Evolutionary conservation across 2,888 invertebrate genomes (phyloP), one percentile per base, ranked within the genome.

Genomic region (Lepetodrilus schrolli): DNA sequence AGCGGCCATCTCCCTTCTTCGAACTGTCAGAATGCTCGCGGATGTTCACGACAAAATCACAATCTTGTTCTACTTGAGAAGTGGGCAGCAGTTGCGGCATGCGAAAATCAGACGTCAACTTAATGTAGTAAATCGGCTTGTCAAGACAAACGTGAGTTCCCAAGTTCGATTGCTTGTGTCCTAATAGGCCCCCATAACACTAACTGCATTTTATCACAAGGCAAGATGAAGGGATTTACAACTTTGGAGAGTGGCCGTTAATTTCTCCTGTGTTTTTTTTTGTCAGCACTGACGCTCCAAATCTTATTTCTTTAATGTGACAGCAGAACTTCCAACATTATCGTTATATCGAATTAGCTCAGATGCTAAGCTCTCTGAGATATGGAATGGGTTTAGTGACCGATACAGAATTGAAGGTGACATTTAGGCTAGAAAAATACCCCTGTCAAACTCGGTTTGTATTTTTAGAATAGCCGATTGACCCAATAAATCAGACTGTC

Each of bases 121-220:
- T 26, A 13, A 23, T 23, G 51, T 51, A 51, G 51, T 51, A 51
- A 51, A 51, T 51, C 51, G 51, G 51, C 51, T 51, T 51, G 51
- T 51, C 51, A 51, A 51, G 51, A 51, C 51, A 51, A 51, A 51
- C 23, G 51, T 51, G 51, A 51, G 23, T 51, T 51, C 51, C 51
- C 30, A n/a, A 26, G 51, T 23, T 51, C 51, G 51, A 51, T 51
- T 51, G 51, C 51, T 51, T 51, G 23, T 51, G 51, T 51, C 51
- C 51, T 51, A 51, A 51, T 51, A 51, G 51, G 51, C 51, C 51
- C 51, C 30, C 51, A 51, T 51, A 51, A 51, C 51, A 51, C 51
- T 51, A 51, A 23, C 51, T n/a, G 23, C 26, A 30, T 51, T 51
- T 51, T 51, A 51, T 51, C 30, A 51, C 51, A n/a, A 23, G 51